Base-by-base conservation (phyloP, 2,888 invertebrate genomes). In the Pseudoips prasinana region DNA sequence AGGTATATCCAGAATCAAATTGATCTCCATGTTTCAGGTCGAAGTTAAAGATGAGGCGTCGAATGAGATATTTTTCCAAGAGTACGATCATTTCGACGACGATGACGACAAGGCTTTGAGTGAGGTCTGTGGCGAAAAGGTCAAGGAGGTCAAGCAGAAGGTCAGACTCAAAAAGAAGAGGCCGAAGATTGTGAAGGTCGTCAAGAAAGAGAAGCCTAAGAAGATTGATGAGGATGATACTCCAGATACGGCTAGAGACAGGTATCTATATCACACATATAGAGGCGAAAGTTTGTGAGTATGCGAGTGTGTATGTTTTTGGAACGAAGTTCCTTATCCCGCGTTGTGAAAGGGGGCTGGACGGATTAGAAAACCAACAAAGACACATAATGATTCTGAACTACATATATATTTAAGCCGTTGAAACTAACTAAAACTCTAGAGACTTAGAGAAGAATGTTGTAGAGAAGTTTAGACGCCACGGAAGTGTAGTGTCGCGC, bases 11-110 rank as follows among this genome's bases (percentile, higher is more conserved):
- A 18, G 18, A 18, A 18, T 18, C 6, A 18, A n/a, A n/a, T n/a
- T n/a, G n/a, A n/a, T n/a, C n/a, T n/a, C n/a, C n/a, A n/a, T 0
- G 44, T 68, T 1, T 33, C 46, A 0, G 59, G 45, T 72, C 0
- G 64, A 72, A 18, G 49, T 78, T 0, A 79, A 80, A 32, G 59
- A 66, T 7, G 79, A 78, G n/a, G 49, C 42, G 1, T 29, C 18
- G 0, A 74, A 74, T 24, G 76, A 77, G 6, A 72, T 81, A 33
- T 84, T 58, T 22, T 70, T 74, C 1, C 67, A 80, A 3, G 82
- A 79, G 8, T 77, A 55, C 20, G 68, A 70, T 10, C 37, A 63
- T 10, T 76, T 73, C 10, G 69, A 71, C 7, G 74, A 75, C 1
- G 72, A 74, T 0, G 81, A 79, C 0, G 77, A 80, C 27, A 64